Base-by-base conservation (phyloP, 1,140 invertebrate species). In the Lerema accius region DNA sequence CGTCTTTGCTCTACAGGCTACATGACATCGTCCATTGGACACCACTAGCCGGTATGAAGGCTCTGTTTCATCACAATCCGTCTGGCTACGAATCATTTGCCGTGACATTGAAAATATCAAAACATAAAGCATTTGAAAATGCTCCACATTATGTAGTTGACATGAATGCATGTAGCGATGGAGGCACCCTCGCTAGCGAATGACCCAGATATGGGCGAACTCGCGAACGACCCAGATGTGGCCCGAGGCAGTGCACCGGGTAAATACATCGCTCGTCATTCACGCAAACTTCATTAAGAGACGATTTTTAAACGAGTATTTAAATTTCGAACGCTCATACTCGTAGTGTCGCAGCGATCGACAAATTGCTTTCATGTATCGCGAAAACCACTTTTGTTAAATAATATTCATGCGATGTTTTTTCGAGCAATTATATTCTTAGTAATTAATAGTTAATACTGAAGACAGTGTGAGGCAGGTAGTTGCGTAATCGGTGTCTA, bases 281-380 rank as follows among this genome's bases (percentile, higher is more conserved):
- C 35, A 50, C 48, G 48, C 28, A 50, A 28, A 50, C 48, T 35
- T 50, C 48, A 50, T 50, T 50, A 50, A 35, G 14, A n/a, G 48
- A 37, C 35, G 35, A 37, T 37, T 37, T 37, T 37, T 37, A 37
- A 37, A 11, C 10, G 35, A 37, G 35, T 37, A 37, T 37, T 37
- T 37, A 37, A 37, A 37, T 37, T 37, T 37, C 35, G n/a, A 37
- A 7, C 35, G 35, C 35, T 37, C 7, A 37, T 37, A n/a, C 35
- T 37, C 7, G 11, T 37, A 37, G 35, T 11, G 35, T 3, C n/a
- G 35, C 3, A n/a, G 35, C 35, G 11, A 37, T n/a, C 35, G 35
- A 37, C 35, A 37, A 37, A 37, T 37, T 37, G 35, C 35, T 37
- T 11, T 37, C 35, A 4, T 37, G 35, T 37, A 37, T 37, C n/a